Evolutionary conservation across 2,888 invertebrate species (phyloP).

Genomic region (Archips xylosteana): DNA sequence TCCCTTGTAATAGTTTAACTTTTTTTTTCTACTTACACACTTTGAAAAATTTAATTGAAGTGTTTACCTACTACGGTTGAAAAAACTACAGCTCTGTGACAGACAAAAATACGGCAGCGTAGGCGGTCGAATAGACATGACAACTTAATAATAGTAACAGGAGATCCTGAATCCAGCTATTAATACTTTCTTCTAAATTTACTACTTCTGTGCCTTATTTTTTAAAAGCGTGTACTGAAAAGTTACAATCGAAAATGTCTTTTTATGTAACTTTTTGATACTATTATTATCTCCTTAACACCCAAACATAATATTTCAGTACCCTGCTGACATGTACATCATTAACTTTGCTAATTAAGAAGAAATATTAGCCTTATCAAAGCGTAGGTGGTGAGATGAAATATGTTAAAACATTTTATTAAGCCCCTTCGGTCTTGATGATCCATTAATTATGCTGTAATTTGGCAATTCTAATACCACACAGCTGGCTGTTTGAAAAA

Average conservation of each 20-base stretch:
- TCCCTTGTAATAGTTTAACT: too few species aligned
- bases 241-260: background rate
- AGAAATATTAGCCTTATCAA: background rate
- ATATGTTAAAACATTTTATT: background rate
- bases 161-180: too few species aligned
- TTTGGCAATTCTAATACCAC: too few species aligned
- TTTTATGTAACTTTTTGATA: background rate
- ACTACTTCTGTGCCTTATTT: too few species aligned
- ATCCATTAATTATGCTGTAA: slow-evolving; percentile 16
- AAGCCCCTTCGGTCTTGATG: background rate
- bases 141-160: background rate
- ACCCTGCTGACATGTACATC: background rate
- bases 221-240: background rate
- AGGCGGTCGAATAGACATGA: too few species aligned
- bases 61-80: too few species aligned
- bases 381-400: slow-evolving; percentile 1
- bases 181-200: too few species aligned
- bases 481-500: too few species aligned
- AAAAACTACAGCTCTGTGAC: too few species aligned
- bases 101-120: too few species aligned
- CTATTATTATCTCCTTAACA: background rate
- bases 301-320: background rate
- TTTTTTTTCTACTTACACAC: too few species aligned
- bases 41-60: too few species aligned
- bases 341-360: slow-evolving; percentile 5